These are phyloP conservation scores for Hypsibius dujardini DNA, from an alignment of 1,140 invertebrate species.

Conservation along the genomic window DNA sequence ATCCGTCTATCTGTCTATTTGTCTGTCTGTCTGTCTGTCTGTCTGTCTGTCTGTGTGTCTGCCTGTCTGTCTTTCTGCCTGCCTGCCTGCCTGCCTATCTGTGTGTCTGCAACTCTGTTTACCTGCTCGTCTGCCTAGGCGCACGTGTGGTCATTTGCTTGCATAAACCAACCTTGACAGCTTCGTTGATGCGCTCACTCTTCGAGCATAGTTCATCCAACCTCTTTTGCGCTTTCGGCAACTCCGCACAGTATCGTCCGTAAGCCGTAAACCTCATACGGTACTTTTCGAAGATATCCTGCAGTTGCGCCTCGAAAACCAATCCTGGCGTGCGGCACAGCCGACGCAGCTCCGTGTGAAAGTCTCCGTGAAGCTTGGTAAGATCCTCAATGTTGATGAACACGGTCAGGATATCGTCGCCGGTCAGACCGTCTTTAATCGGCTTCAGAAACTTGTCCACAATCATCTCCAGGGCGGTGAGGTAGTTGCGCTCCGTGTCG, in stretches of 20 bases:
- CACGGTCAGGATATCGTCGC: slow-evolving; percentile 56
- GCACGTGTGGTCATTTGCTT: no score
- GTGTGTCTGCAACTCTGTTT: no score
- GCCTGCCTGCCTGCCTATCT: no score
- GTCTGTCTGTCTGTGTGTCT: no score
- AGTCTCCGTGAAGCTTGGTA: slow-evolving; percentile 61
- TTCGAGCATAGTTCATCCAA: slow-evolving; percentile 53
- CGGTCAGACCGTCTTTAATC: slow-evolving; percentile 48
- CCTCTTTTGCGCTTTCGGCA: slow-evolving; percentile 56
- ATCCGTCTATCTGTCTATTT: no score
- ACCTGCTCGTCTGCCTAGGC: no score
- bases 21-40: no score
- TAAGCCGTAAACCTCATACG: slow-evolving; percentile 78
- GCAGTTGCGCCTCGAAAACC: slow-evolving; percentile 31
- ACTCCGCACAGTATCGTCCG: slow-evolving; percentile 82
- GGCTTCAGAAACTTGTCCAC: slow-evolving; percentile 60
- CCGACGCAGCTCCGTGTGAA: slow-evolving; percentile 57
- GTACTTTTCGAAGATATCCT: slow-evolving; percentile 66
- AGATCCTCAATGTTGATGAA: slow-evolving; percentile 76
- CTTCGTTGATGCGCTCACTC: slow-evolving; percentile 33
- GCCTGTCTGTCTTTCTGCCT: no score
- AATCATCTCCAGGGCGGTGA: slow-evolving; percentile 75
- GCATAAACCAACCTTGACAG: no score
- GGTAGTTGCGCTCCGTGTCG: slow-evolving; percentile 90
- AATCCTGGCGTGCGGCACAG: slow-evolving; percentile 39